Conservation (phyloP, 2,113 vertebrate genomes). For the Tachycineta bicolor region DNA sequence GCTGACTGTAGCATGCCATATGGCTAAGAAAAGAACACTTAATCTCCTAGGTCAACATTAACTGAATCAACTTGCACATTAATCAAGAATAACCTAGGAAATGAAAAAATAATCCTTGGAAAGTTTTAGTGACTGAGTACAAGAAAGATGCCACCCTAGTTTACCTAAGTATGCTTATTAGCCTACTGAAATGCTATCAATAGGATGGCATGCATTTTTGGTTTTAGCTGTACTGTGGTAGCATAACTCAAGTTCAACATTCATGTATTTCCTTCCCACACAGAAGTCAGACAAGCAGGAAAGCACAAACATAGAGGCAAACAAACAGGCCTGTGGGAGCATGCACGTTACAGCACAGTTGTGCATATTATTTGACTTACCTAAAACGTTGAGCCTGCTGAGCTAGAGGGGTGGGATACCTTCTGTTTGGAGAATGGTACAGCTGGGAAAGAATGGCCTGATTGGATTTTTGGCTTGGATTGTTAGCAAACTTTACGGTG, state of each 20-base stretch:
- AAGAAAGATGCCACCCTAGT: not conserved
- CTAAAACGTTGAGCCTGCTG: slow-evolving; percentile 99
- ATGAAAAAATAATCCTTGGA: not conserved
- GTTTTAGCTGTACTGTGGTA: not conserved
- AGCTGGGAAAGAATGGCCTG: slow-evolving; percentile 98
- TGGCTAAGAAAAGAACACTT: not conserved
- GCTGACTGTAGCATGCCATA: not conserved
- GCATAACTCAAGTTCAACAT: not conserved
- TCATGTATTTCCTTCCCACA: not conserved
- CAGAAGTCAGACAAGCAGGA: not conserved
- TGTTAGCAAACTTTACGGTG: slow-evolving; percentile 99
- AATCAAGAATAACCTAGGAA: not conserved
- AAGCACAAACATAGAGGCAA: not conserved
- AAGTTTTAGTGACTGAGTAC: not conserved
- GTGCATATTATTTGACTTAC: slow-evolving; percentile 76
- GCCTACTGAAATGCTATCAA: not conserved
- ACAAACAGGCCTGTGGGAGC: not conserved
- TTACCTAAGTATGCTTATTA: not conserved
- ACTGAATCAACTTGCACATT: not conserved
- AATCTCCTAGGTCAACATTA: not conserved
- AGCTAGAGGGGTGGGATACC: slow-evolving; percentile 94
- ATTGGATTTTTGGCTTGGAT: slow-evolving; percentile 98
- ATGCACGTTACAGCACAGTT: not conserved
- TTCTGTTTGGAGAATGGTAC: slow-evolving; percentile 97
- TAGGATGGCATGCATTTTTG: not conserved